Conservation (phyloP, 1,140 invertebrate species). For the Orussus abietinus region DNA sequence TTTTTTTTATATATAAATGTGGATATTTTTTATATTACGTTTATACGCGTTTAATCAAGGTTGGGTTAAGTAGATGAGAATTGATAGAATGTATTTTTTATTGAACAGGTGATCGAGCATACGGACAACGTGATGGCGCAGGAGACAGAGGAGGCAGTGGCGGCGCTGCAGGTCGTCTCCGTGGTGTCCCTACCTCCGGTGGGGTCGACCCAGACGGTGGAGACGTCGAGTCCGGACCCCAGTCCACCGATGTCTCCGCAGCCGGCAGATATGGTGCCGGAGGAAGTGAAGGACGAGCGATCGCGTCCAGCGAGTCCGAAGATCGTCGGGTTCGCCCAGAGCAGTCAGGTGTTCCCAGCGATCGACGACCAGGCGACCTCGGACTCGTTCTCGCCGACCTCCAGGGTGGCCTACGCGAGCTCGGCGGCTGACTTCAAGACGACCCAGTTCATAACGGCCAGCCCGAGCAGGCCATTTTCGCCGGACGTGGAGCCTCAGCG, state of each 20-base stretch:
- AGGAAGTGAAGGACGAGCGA: constrained; percentile 38
- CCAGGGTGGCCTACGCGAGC: constrained; percentile 25
- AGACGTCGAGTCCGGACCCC: constrained; percentile 55
- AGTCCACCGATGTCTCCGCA: constrained; percentile 51
- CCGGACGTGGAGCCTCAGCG: constrained; percentile 40
- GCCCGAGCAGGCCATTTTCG: constrained; percentile 42
- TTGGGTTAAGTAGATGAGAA: too few species aligned
- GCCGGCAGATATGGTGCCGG: constrained; percentile 31
- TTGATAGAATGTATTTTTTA: constrained; percentile 11
- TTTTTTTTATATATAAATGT: too few species aligned
- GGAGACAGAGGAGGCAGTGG: constrained; percentile 56
- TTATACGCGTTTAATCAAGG: too few species aligned
- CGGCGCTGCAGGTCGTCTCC: constrained; percentile 54
- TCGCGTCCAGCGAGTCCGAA: constrained; percentile 40
- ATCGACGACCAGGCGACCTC: constrained; percentile 32
- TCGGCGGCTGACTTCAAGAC: constrained; percentile 27
- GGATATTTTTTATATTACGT: too few species aligned
- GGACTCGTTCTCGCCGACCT: constrained; percentile 23
- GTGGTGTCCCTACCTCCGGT: constrained; percentile 56
- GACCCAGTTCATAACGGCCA: constrained; percentile 35
- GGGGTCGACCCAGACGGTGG: constrained; percentile 57
- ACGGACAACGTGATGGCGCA: constrained; percentile 55
- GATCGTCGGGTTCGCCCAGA: constrained; percentile 35
- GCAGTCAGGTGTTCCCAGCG: constrained; percentile 31
- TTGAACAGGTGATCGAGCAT: constrained; percentile 59